phyloP scores from a whole-genome alignment of 2,888 invertebrate species.

The Gasteruption jaculator region DNA sequence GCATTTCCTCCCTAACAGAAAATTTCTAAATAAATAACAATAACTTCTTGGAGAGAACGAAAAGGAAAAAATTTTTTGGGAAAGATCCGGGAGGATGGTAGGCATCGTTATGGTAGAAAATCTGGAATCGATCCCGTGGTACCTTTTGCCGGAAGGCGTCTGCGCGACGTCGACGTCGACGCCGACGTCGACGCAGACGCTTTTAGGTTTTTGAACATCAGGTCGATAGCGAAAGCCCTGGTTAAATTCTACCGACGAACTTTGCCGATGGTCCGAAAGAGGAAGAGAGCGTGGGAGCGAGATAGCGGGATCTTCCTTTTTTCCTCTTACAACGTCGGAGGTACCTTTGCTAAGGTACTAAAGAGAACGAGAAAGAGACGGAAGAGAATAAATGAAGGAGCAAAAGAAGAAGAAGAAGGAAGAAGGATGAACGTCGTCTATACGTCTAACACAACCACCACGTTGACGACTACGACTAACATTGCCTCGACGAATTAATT shows the following conservation, averaged over 20 bases:
- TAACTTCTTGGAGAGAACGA: no score
- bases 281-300: slow-evolving; percentile 26
- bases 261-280: slow-evolving; percentile 39
- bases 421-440: slow-evolving; percentile 8
- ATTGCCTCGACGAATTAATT: slow-evolving; percentile 42
- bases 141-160: slow-evolving; percentile 44
- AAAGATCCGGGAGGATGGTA: no score
- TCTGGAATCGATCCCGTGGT: slow-evolving; percentile 47
- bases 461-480: slow-evolving; percentile 14
- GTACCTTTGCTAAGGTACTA: no score
- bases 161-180: slow-evolving; percentile 45
- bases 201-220: slow-evolving; percentile 43
- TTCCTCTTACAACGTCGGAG: no score
- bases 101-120: slow-evolving; percentile 47
- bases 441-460: slow-evolving; percentile 15
- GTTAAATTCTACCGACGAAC: slow-evolving; percentile 45
- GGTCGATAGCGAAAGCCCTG: slow-evolving; percentile 50
- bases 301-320: no score
- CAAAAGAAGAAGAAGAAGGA: slow-evolving; percentile 5
- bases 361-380: slow-evolving; percentile 9
- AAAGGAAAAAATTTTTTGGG: no score
- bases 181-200: slow-evolving; percentile 44
- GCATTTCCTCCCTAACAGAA: no score
- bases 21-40: no score
- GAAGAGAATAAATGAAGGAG: slow-evolving; percentile 6